A percentile compares a stretch with the other conserved stretches of the same genome.
phyloP scores from a whole-genome alignment of 2,113 vertebrate genomes.

The Pagrus major region DNA sequence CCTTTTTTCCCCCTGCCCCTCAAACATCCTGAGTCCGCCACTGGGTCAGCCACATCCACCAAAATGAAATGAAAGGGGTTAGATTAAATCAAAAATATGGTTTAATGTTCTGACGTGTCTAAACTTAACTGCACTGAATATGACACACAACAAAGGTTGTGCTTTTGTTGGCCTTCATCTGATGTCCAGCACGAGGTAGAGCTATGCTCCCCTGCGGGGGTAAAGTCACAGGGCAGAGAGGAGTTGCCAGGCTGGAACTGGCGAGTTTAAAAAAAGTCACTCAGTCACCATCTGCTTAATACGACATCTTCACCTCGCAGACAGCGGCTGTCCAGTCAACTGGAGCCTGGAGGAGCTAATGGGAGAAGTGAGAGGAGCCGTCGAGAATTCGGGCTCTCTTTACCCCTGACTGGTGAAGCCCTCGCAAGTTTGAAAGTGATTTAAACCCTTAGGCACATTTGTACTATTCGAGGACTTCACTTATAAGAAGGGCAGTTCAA shows the following conservation, averaged over 20 bases:
- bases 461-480: conserved; percentile 16
- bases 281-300: conserved; percentile 35
- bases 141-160: neutral
- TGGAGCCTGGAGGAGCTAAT: conserved; percentile 17
- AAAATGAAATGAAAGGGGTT: neutral
- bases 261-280: conserved; percentile 27
- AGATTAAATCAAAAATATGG: too few relatives aligned
- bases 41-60: too few relatives aligned
- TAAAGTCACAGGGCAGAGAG: neutral
- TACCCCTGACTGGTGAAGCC: neutral
- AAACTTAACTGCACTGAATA: neutral
- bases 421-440: conserved; percentile 34
- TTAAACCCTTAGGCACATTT: conserved; percentile 26
- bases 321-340: conserved; percentile 6
- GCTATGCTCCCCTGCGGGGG: neutral
- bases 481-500: too few relatives aligned
- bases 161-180: neutral
- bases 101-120: neutral
- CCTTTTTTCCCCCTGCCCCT: too few relatives aligned
- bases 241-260: neutral
- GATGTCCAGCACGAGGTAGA: neutral
- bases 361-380: conserved; percentile 24
- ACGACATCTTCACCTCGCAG: conserved; percentile 26
- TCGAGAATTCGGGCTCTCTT: neutral
- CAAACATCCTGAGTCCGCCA: too few relatives aligned